Evolutionary conservation across 2,113 vertebrate species (phyloP).

Genomic region (Ochotona princeps): DNA sequence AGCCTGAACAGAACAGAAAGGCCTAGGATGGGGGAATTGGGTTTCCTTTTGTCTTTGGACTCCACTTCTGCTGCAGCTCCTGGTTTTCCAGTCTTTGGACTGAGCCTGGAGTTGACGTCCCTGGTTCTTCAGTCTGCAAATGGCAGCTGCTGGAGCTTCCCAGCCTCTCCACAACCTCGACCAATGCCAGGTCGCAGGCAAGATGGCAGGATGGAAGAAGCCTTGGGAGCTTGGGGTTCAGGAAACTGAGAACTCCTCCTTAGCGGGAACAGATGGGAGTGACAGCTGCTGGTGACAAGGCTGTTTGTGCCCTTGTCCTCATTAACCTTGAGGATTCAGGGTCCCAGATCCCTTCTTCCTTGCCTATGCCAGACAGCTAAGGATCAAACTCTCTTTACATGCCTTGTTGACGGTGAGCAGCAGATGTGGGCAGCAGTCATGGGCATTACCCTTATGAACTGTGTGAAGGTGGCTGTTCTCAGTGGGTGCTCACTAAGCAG

Average conservation of each 20-base stretch:
- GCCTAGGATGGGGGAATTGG: not conserved
- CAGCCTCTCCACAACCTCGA: not conserved
- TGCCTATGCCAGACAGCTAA: not conserved
- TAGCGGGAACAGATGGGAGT: not conserved
- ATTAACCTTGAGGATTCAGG: not conserved
- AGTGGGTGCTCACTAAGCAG: not conserved
- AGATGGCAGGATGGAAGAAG: not conserved
- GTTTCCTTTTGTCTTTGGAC: not conserved
- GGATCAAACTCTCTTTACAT: not conserved
- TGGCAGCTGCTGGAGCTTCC: not conserved
- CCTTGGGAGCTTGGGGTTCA: not conserved
- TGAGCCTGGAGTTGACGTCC: not conserved
- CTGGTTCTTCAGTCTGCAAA: not conserved
- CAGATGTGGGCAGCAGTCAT: fast-evolving
- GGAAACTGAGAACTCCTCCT: not conserved
- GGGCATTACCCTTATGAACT: not conserved
- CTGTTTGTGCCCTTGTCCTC: not conserved
- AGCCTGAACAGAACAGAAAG: not conserved
- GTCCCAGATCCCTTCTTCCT: not conserved
- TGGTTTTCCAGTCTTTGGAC: not conserved
- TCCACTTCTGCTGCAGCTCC: no score
- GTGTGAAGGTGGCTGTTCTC: not conserved
- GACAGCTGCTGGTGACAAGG: not conserved
- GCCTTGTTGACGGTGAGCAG: not conserved
- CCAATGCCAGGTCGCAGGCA: not conserved